Conservation (phyloP, 2,797 vertebrate species). For the Pagetopsis macropterus region DNA sequence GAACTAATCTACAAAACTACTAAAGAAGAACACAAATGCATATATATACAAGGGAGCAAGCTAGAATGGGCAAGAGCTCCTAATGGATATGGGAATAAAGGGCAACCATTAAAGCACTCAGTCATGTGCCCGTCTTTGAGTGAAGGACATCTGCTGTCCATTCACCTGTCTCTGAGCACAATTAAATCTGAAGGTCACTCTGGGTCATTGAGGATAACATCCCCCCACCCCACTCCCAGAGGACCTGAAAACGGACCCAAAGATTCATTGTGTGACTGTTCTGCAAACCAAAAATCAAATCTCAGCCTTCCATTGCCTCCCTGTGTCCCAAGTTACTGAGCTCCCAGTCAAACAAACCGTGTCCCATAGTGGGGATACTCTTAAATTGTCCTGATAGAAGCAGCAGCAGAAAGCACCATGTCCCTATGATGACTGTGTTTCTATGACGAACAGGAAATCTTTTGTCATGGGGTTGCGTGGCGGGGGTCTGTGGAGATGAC, state of each 20-base stretch:
- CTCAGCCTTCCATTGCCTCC: constrained; percentile 9
- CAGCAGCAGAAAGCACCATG: constrained; percentile 48
- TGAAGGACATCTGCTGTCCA: constrained; percentile 24
- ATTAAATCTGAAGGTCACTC: constrained; percentile 47
- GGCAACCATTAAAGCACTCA: constrained; percentile 21
- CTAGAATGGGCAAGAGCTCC: not conserved
- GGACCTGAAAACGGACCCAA: constrained; percentile 19
- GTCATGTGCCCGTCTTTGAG: constrained; percentile 10
- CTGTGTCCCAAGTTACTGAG: constrained; percentile 46
- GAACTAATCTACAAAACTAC: not conserved
- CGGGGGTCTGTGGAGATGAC: constrained; percentile 67
- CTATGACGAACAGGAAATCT: constrained; percentile 78
- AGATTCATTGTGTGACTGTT: constrained; percentile 29
- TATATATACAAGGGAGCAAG: not conserved
- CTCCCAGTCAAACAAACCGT: constrained; percentile 49
- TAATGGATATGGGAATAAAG: constrained; percentile 44
- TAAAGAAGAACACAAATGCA: not conserved
- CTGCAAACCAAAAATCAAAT: constrained; percentile 50
- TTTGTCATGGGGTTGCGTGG: constrained; percentile 73
- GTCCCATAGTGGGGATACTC: constrained; percentile 54
- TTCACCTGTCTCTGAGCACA: constrained; percentile 7
- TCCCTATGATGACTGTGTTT: constrained; percentile 71
- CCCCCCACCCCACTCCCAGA: constrained; percentile 12
- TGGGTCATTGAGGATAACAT: constrained; percentile 16
- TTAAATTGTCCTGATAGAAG: constrained; percentile 61